Conservation (phyloP, 2,797 vertebrate species). For the Rhodeus uyekii region DNA sequence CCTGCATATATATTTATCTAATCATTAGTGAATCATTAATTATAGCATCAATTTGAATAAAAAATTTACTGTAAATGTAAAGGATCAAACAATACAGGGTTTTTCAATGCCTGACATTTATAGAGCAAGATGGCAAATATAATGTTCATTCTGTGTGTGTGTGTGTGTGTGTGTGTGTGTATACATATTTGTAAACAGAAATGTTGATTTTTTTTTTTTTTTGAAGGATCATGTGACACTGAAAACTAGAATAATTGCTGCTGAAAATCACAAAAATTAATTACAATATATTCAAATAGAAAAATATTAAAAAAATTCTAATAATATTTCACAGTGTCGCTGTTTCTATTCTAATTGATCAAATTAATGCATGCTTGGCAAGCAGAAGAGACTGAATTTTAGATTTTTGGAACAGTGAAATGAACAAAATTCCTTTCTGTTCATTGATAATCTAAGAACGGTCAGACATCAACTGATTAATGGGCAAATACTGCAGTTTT, state of each 20-base stretch:
- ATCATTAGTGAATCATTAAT: not conserved
- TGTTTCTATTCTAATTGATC: not conserved
- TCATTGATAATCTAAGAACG: not conserved
- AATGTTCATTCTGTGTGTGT: not conserved
- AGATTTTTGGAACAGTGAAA: not conserved
- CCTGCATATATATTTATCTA: not conserved
- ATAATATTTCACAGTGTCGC: not conserved
- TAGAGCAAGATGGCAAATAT: not conserved
- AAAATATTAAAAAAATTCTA: not conserved
- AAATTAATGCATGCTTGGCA: not conserved
- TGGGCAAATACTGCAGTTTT: not conserved
- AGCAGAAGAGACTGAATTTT: not conserved
- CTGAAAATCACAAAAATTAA: not conserved
- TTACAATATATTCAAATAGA: not conserved
- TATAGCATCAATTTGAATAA: not conserved
- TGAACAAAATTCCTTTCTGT: not conserved
- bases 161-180: not conserved
- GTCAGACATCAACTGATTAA: not conserved
- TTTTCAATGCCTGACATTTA: not conserved
- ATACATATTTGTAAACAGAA: not conserved
- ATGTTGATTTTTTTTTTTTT: not conserved
- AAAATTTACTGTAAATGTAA: not conserved
- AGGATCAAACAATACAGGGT: not conserved
- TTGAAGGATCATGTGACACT: not conserved
- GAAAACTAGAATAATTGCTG: not conserved